These are phyloP conservation scores for Actinemys pallida DNA, from an alignment of 2,113 vertebrate genomes.

Conservation along the genomic window DNA sequence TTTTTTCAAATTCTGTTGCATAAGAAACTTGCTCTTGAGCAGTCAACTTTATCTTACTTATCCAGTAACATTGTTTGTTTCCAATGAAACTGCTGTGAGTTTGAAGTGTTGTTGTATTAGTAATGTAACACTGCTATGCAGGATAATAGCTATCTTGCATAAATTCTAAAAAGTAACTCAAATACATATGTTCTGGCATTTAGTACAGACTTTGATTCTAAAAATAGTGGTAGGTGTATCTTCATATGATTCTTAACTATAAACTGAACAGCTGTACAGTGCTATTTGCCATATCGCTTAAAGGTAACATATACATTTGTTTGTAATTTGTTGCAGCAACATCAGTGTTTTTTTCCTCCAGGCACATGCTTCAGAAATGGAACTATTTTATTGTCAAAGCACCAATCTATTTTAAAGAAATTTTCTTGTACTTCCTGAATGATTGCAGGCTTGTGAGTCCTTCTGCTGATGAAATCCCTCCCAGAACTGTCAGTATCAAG, in stretches of 20 bases:
- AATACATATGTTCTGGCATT: neutral
- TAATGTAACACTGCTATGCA: neutral
- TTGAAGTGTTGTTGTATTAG: neutral
- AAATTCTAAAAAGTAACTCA: neutral
- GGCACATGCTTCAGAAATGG: neutral
- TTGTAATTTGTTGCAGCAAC: neutral
- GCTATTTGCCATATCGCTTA: neutral
- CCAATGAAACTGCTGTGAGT: neutral
- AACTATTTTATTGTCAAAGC: neutral
- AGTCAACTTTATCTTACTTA: neutral
- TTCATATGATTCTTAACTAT: neutral
- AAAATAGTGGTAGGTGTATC: neutral
- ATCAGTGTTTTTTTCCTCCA: neutral
- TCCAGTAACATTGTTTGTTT: neutral
- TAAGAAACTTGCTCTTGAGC: conserved; percentile 43
- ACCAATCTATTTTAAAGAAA: neutral
- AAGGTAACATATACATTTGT: neutral
- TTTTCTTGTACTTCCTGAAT: neutral
- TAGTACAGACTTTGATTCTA: neutral
- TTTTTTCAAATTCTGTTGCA: conserved; percentile 29
- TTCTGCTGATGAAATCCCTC: neutral
- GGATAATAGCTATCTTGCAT: neutral
- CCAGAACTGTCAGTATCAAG: neutral
- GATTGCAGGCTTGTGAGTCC: neutral
- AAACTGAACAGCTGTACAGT: neutral